phyloP scores from a whole-genome alignment of 2,113 vertebrate species.

The Toxotes chatareus region DNA sequence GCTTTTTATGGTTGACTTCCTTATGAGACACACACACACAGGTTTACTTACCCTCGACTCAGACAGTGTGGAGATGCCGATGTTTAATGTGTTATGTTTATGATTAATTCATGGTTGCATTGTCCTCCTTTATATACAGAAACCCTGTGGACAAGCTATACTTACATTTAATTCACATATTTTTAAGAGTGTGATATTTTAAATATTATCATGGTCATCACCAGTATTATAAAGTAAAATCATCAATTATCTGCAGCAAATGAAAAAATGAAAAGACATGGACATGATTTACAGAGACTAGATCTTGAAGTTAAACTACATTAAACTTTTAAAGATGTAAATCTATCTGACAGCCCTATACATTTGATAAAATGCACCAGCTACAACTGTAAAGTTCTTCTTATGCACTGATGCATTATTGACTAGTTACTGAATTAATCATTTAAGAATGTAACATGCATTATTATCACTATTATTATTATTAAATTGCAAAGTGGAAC shows the following conservation, averaged over 20 bases:
- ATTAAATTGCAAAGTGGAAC: neutral
- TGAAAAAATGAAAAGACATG: neutral
- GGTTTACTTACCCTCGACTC: conserved; percentile 54
- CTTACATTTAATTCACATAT: conserved; percentile 56
- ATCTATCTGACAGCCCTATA: too few species aligned
- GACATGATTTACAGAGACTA: neutral
- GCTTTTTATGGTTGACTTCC: conserved; percentile 66
- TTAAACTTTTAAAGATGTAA: too few species aligned
- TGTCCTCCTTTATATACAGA: conserved; percentile 36
- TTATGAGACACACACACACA: conserved; percentile 27
- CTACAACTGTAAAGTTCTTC: too few species aligned
- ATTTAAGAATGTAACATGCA: too few species aligned
- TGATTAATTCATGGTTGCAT: conserved; percentile 71
- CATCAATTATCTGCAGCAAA: neutral
- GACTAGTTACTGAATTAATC: too few species aligned
- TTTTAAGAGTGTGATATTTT: conserved; percentile 46
- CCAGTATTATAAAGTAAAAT: conserved; percentile 5
- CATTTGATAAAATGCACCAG: too few species aligned
- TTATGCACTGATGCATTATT: too few species aligned
- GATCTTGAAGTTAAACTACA: neutral
- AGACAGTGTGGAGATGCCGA: conserved; percentile 69
- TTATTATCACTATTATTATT: neutral
- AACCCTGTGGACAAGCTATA: conserved; percentile 28
- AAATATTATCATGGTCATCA: conserved; percentile 26
- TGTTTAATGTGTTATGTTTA: conserved; percentile 72